Conservation (phyloP, 1,140 invertebrate species). For the Drosophila elegans region DNA sequence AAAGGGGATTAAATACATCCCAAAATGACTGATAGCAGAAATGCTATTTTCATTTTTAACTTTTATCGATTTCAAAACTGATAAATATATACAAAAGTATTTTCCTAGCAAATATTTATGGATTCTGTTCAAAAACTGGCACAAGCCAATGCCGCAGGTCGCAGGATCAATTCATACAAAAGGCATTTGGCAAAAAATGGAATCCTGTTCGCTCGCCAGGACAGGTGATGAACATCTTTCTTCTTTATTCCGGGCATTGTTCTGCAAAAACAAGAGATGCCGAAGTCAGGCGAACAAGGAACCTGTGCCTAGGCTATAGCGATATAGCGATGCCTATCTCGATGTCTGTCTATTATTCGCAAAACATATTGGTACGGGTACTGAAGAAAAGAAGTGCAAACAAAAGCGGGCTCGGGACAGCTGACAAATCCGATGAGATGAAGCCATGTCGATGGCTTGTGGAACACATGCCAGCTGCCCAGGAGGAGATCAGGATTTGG, state of each 20-base stretch:
- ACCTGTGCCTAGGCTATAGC: conserved; percentile 58
- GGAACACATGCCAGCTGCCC: conserved; percentile 62
- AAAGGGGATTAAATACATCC: neutral
- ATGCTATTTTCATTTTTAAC: too few relatives aligned
- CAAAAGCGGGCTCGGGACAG: conserved; percentile 63
- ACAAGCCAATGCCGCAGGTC: conserved; percentile 45
- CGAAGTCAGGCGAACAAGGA: conserved; percentile 59
- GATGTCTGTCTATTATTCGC: conserved; percentile 71
- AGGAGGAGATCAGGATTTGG: conserved; percentile 54
- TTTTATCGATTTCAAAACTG: neutral
- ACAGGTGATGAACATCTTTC: conserved; percentile 73
- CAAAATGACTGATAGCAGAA: too few relatives aligned
- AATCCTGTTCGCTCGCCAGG: conserved; percentile 27
- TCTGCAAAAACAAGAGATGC: conserved; percentile 37
- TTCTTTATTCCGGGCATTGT: conserved; percentile 34
- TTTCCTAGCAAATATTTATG: neutral
- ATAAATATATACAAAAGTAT: neutral
- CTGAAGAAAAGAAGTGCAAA: conserved; percentile 39
- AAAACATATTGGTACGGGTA: conserved; percentile 22
- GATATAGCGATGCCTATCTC: conserved; percentile 57
- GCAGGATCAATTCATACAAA: conserved; percentile 48
- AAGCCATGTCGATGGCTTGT: conserved; percentile 30
- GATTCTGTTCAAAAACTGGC: conserved; percentile 11
- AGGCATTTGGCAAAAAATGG: conserved; percentile 35
- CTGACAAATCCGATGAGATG: conserved; percentile 67